Conservation (phyloP, 1,140 invertebrate genomes). For the Maconellicoccus hirsutus region DNA sequence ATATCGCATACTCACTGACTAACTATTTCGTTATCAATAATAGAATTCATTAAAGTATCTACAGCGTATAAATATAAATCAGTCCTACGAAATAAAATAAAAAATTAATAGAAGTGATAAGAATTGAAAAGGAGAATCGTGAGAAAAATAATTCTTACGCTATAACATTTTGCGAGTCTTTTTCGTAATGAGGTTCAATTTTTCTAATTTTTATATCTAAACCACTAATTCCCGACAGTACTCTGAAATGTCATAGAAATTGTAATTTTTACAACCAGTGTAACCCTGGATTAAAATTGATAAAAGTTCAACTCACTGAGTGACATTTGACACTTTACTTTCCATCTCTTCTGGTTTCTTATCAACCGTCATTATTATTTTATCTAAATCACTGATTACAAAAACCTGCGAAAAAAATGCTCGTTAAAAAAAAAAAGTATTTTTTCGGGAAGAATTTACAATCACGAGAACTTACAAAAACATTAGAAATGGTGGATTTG, state of each 20-base stretch:
- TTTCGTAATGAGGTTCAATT: slow-evolving; percentile 56
- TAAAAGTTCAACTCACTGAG: slow-evolving; percentile 13
- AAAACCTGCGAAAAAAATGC: background rate
- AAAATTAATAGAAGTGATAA: too few relatives aligned
- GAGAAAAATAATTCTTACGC: slow-evolving; percentile 48
- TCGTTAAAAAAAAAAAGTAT: background rate
- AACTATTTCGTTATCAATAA: slow-evolving; percentile 65
- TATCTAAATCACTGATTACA: slow-evolving; percentile 14
- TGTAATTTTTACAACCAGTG: slow-evolving; percentile 1
- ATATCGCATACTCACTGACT: slow-evolving; percentile 30
- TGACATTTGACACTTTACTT: background rate
- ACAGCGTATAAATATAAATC: slow-evolving; percentile 75
- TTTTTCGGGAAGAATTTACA: background rate
- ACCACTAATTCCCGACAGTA: slow-evolving; percentile 56
- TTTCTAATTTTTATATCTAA: slow-evolving; percentile 63
- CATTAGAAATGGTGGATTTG: slow-evolving; percentile 64
- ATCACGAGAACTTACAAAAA: slow-evolving; percentile 52
- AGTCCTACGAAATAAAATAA: slow-evolving; percentile 50
- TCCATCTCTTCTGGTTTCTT: slow-evolving; percentile 10
- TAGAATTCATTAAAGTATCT: slow-evolving; percentile 61
- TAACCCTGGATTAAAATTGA: too few relatives aligned
- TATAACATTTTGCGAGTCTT: slow-evolving; percentile 42
- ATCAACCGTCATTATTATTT: slow-evolving; percentile 15
- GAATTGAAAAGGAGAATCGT: too few relatives aligned
- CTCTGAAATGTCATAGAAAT: slow-evolving; percentile 33